Percentiles rank a stretch among this genome's conserved stretches.
Evolutionary conservation across 2,888 invertebrate species (phyloP).

Genomic region (Lasioglossum lativentre): DNA sequence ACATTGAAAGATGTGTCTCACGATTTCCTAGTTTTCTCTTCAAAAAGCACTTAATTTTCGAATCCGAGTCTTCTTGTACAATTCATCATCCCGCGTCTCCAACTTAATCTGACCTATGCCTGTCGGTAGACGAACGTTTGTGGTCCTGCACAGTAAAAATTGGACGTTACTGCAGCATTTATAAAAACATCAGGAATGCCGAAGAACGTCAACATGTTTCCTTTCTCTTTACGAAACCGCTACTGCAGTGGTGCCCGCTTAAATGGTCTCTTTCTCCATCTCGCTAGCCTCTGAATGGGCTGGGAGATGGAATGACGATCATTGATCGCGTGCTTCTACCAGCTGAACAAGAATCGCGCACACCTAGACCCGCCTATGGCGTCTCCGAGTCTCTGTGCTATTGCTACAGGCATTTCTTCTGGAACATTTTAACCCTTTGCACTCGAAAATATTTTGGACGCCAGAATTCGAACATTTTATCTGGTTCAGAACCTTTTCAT

Average conservation of each 20-base stretch:
- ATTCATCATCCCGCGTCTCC: too few species aligned
- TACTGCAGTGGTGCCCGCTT: not conserved
- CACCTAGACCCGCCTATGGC: not conserved
- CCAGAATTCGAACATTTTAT: too few species aligned
- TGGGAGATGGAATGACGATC: not conserved
- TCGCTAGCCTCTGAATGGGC: not conserved
- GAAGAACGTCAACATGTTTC: not conserved
- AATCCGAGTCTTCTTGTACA: too few species aligned
- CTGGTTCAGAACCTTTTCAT: too few species aligned
- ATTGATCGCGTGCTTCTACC: not conserved
- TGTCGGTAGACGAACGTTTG: not conserved
- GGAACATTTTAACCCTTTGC: not conserved
- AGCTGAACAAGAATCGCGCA: not conserved
- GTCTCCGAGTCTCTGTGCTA: not conserved
- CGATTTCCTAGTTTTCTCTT: too few species aligned
- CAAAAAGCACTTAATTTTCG: too few species aligned
- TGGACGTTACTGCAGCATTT: not conserved
- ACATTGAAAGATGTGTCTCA: too few species aligned
- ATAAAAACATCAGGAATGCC: not conserved
- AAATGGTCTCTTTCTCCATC: not conserved
- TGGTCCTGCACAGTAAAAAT: not conserved
- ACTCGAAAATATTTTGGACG: too few species aligned
- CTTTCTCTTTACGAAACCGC: not conserved
- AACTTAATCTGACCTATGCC: not conserved
- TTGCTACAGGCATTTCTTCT: not conserved